Conservation (phyloP, 2,888 invertebrate species). For the Sclerodermus sp. region DNA sequence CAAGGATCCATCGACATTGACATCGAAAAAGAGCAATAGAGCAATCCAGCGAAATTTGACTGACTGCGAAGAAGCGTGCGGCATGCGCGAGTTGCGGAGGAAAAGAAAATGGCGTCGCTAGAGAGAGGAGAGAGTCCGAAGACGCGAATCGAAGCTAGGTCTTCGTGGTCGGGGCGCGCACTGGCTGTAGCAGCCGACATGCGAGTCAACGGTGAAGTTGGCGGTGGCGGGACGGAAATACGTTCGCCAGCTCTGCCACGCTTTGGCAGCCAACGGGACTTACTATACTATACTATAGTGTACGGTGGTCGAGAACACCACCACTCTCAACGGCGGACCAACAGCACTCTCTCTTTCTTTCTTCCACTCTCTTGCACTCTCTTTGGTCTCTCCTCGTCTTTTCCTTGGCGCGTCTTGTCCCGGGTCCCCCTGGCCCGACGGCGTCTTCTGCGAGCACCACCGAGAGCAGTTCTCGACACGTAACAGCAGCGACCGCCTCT, state of each 20-base stretch:
- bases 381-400: constrained; percentile 3
- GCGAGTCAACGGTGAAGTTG: too few relatives aligned
- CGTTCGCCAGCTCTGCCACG: constrained; percentile 20
- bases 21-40: too few relatives aligned
- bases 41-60: too few relatives aligned
- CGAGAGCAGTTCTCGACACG: too few relatives aligned
- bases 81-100: not conserved
- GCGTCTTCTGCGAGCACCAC: too few relatives aligned
- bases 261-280: constrained; percentile 44
- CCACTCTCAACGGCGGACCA: too few relatives aligned
- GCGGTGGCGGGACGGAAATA: not conserved
- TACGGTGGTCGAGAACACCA: too few relatives aligned
- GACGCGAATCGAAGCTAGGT: constrained; percentile 6
- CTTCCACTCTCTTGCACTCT: constrained; percentile 8
- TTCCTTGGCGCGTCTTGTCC: not conserved
- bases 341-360: constrained; percentile 23
- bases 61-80: too few relatives aligned
- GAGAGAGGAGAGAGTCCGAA: too few relatives aligned
- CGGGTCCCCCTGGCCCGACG: too few relatives aligned
- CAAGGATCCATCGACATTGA: too few relatives aligned
- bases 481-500: constrained; percentile 4
- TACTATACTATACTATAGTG: constrained; percentile 42
- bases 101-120: not conserved
- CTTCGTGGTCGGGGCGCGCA: constrained; percentile 3
- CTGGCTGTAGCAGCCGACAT: too few relatives aligned